Evolutionary conservation across 2,113 vertebrate species (phyloP).

Genomic region (Mandrillus leucophaeus): DNA sequence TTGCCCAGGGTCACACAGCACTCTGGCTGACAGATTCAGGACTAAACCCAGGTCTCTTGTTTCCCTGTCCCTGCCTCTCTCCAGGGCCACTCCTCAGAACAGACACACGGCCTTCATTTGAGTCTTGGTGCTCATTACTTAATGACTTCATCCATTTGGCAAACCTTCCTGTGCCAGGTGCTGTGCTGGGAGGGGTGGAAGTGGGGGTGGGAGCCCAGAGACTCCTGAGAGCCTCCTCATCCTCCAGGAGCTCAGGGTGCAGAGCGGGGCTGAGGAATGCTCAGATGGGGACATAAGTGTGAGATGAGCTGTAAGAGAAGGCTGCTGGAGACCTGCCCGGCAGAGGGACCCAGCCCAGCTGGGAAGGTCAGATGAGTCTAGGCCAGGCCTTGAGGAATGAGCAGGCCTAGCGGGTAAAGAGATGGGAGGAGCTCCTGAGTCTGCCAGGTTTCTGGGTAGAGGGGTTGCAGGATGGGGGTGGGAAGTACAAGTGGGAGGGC

Average conservation of each 20-base stretch:
- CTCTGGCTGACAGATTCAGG: background rate
- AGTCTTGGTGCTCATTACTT: background rate
- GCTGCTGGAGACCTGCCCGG: background rate
- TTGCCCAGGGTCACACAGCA: constrained; percentile 34
- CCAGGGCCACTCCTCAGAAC: background rate
- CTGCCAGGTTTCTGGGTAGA: background rate
- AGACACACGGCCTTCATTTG: background rate
- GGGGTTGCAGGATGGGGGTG: too few relatives aligned
- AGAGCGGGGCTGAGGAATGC: background rate
- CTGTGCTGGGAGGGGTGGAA: background rate
- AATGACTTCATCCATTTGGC: background rate
- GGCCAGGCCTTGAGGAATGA: background rate
- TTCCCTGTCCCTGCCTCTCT: background rate
- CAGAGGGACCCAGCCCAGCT: background rate
- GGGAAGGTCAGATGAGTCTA: background rate
- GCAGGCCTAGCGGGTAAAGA: background rate
- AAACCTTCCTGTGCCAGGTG: background rate
- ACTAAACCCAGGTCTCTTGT: background rate
- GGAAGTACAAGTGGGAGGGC: background rate
- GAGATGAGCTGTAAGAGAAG: background rate
- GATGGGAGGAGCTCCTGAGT: background rate
- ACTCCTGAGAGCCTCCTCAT: background rate
- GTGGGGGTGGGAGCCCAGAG: background rate
- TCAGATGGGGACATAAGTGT: fast-evolving
- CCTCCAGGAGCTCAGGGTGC: background rate